Evolutionary conservation across 2,113 vertebrate genomes (phyloP).

Genomic region (Hymenochirus boettgeri): DNA sequence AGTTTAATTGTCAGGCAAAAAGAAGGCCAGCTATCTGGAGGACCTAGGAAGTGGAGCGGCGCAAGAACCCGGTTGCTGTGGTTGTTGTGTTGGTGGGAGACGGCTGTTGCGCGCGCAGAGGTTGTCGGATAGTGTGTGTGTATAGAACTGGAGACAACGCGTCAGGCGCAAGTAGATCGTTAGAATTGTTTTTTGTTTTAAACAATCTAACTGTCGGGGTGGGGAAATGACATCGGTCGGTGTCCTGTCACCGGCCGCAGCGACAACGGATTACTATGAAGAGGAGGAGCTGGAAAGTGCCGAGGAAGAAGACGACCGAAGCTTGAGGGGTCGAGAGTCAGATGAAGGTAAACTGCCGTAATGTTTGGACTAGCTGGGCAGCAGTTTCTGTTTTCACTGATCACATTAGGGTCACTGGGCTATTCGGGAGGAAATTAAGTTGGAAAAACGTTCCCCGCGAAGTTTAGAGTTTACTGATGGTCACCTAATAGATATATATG

Average conservation of each 20-base stretch:
- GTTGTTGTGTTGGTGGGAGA: neutral
- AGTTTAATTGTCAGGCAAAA: neutral
- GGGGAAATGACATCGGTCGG: slow-evolving; percentile 74
- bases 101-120: slow-evolving; percentile 3
- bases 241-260: slow-evolving; percentile 65
- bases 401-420: no score
- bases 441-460: no score
- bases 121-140: neutral
- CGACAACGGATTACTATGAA: slow-evolving; percentile 84
- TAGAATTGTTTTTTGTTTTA: neutral
- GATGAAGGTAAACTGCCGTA: slow-evolving; percentile 86
- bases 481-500: no score
- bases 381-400: no score
- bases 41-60: neutral
- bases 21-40: neutral
- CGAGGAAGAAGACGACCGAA: slow-evolving; percentile 89
- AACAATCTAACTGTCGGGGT: neutral
- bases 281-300: slow-evolving; percentile 90
- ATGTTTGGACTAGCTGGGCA: no score
- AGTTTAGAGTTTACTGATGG: no score
- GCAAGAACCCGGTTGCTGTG: slow-evolving; percentile 37
- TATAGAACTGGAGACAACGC: neutral
- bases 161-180: neutral
- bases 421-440: no score
- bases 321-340: slow-evolving; percentile 86